Evolutionary conservation across 2,797 vertebrate genomes (phyloP), one percentile per base, ranked within the genome.

Genomic region (Pampus argenteus): DNA sequence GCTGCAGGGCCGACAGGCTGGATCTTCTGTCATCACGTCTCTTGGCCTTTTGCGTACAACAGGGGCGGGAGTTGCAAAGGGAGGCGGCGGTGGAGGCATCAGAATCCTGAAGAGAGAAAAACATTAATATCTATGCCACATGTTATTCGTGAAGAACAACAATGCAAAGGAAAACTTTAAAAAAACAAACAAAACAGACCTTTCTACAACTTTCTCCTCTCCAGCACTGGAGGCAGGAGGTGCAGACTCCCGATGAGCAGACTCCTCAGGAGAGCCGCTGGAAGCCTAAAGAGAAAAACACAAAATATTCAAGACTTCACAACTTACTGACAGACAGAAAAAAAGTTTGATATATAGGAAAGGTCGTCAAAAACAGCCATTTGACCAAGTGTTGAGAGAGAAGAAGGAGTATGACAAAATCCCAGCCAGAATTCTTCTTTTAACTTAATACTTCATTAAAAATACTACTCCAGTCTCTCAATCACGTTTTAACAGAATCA

Each of bases 71-170:
- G 71, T 58, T 55, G 79, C 71, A 18, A 89, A 83, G 22, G 76
- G 76, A 15, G 79, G 85, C 0, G 90, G 85, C 0, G 94, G 94
- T 0, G 95, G 93, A 8, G 94, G 94, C 94, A 95, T 95, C 81
- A 95, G 71, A 22, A 89, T 56, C 77, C 94, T 95, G 64, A 25
- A 44, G 18, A 61, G 6, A 61, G 5, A 54, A 9, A n/a, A 68
- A 58, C 7, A 38, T 70, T 17, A 58, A 47, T 28, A 50, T 55
- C n/a, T 26, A 36, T 15, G 8, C 20, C 44, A 55, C 22, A 47
- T 14, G 52, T 17, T 3, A 54, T 25, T 59, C 9, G 23, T 1
- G 2, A 61, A 45, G 2, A 50, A 63, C 1, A 26, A 69, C 2
- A 65, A n/a, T n/a, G n/a, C n/a, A n/a, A n/a, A n/a, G n/a, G n/a